A percentile compares a stretch with the other conserved stretches of the same genome.
These are phyloP conservation scores for Alosa alosa DNA, from an alignment of 2,113 vertebrate species.

Conservation along the genomic window DNA sequence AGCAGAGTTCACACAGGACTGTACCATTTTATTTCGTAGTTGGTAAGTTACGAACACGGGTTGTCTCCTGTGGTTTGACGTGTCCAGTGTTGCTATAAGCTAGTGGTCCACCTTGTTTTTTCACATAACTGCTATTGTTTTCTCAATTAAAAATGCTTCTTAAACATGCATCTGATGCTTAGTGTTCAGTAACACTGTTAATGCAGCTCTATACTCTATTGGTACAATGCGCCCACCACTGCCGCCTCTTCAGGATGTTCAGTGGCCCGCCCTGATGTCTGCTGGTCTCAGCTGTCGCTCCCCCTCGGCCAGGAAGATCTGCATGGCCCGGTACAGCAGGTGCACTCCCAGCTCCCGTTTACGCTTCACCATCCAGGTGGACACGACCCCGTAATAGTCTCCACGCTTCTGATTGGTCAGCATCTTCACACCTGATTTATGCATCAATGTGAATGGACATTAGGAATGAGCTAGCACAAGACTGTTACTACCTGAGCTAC, in stretches of 20 bases:
- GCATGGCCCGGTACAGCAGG: slow-evolving; percentile 79
- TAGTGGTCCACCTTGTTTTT: background rate
- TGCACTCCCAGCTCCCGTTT: slow-evolving; percentile 78
- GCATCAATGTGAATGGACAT: background rate
- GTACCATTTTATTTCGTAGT: background rate
- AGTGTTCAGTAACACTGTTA: background rate
- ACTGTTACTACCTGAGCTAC: background rate
- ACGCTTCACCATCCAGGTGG: slow-evolving; percentile 70
- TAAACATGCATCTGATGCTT: background rate
- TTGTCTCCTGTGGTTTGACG: background rate
- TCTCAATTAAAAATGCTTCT: background rate
- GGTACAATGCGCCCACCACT: background rate
- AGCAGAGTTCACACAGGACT: background rate
- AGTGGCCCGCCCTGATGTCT: slow-evolving; percentile 71
- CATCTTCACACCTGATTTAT: slow-evolving; percentile 75
- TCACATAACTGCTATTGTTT: background rate
- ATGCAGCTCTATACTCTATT: background rate
- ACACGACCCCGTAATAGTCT: slow-evolving; percentile 79
- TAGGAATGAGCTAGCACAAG: background rate
- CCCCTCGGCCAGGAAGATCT: slow-evolving; percentile 87
- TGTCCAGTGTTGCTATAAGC: background rate
- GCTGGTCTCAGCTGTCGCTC: slow-evolving; percentile 81
- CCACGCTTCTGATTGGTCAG: slow-evolving; percentile 87
- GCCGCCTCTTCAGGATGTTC: slow-evolving; percentile 25
- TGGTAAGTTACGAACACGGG: background rate